Evolutionary conservation across 1,140 invertebrate genomes (phyloP).

Genomic region (Aleiodes sp.): DNA sequence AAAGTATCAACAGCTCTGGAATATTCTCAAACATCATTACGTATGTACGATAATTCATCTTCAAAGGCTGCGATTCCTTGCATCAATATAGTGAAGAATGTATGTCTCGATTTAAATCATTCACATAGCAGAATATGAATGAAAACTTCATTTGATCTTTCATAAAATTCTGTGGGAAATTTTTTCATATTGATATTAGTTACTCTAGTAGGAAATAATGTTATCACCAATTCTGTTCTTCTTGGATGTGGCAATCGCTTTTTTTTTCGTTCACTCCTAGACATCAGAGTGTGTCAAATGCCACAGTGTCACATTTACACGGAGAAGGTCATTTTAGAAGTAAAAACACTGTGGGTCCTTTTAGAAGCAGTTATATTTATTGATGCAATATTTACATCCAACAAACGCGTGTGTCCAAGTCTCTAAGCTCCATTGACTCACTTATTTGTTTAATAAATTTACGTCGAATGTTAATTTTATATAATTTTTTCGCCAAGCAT

Average conservation of each 20-base stretch:
- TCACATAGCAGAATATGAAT: not conserved
- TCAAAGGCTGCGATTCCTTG: not conserved
- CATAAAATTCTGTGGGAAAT: too few relatives aligned
- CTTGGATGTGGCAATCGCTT: too few relatives aligned
- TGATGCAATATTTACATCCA: conserved; percentile 60
- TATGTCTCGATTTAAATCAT: not conserved
- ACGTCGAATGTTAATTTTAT: conserved; percentile 58
- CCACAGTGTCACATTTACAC: too few relatives aligned
- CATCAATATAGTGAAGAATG: too few relatives aligned
- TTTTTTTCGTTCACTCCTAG: too few relatives aligned
- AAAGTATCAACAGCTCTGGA: not conserved
- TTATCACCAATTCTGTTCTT: too few relatives aligned
- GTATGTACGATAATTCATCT: not conserved
- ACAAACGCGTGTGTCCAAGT: conserved; percentile 28
- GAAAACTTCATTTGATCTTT: too few relatives aligned
- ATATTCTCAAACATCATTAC: not conserved
- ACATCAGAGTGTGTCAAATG: too few relatives aligned
- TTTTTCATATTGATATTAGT: too few relatives aligned
- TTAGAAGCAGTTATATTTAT: conserved; percentile 61
- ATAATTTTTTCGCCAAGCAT: conserved; percentile 59
- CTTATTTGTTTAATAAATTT: conserved; percentile 62
- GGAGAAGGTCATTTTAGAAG: conserved; percentile 31
- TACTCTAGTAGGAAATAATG: too few relatives aligned
- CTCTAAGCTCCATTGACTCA: conserved; percentile 31
- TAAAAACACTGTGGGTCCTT: conserved; percentile 47